Conservation (phyloP, 2,888 invertebrate genomes). For the Tipula unca region DNA sequence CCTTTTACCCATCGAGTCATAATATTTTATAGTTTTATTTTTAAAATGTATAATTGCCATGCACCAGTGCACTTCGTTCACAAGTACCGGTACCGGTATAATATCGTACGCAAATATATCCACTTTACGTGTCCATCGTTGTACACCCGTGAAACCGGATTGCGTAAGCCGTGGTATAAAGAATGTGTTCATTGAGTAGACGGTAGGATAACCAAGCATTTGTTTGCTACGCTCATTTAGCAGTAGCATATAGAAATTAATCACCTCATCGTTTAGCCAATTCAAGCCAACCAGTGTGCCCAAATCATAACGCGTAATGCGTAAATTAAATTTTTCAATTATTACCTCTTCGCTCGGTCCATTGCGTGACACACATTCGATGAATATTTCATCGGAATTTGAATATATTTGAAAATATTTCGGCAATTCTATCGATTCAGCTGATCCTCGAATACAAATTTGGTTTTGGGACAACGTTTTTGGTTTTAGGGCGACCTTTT, state of each 20-base stretch:
- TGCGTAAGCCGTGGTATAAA: conserved; percentile 80
- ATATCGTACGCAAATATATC: conserved; percentile 74
- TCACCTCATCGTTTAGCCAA: conserved; percentile 95
- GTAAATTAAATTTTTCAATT: conserved; percentile 46
- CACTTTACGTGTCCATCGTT: conserved; percentile 86
- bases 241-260: conserved; percentile 95
- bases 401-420: too few species aligned
- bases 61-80: conserved; percentile 94
- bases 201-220: conserved; percentile 54
- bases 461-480: too few species aligned
- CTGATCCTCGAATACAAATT: too few species aligned
- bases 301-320: conserved; percentile 69
- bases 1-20: conserved; percentile 84
- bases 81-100: conserved; percentile 84
- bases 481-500: too few species aligned
- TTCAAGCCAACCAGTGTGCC: conserved; percentile 70
- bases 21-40: conserved; percentile 65
- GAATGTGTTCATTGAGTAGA: conserved; percentile 91
- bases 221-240: conserved; percentile 65
- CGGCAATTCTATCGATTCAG: too few species aligned
- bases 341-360: conserved; percentile 51
- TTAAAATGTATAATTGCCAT: conserved; percentile 79
- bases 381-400: conserved; percentile 52
- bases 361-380: conserved; percentile 50
- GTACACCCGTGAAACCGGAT: conserved; percentile 69